Conservation (phyloP, 2,888 invertebrate genomes). For the Epiblema foenella region DNA sequence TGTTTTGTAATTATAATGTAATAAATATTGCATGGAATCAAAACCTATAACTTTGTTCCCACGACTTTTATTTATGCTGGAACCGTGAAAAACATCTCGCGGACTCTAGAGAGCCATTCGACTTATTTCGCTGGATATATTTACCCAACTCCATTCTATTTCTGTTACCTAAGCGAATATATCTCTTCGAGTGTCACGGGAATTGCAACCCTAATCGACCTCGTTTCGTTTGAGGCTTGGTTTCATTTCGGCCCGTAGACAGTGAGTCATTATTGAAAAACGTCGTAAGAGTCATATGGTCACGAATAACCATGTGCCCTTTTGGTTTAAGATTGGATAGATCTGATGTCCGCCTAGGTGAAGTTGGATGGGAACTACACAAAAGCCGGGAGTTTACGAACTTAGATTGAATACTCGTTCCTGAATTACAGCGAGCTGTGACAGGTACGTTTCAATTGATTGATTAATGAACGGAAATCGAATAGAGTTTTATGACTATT, state of each 20-base stretch:
- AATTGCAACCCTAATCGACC: constrained; percentile 44
- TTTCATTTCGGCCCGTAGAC: constrained; percentile 39
- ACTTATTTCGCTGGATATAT: constrained; percentile 40
- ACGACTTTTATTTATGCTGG: constrained; percentile 21
- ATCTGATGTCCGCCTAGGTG: constrained; percentile 30
- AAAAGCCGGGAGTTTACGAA: constrained; percentile 49
- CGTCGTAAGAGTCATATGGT: neutral
- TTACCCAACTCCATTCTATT: constrained; percentile 42
- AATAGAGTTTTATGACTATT: constrained; percentile 34
- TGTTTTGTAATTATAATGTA: neutral
- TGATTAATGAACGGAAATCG: constrained; percentile 36
- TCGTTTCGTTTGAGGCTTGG: constrained; percentile 43
- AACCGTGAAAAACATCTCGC: constrained; percentile 15
- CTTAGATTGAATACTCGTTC: constrained; percentile 50
- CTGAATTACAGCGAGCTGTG: constrained; percentile 42
- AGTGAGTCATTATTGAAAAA: neutral
- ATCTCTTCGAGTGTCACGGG: constrained; percentile 41
- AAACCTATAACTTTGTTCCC: neutral
- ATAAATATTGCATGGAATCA: neutral
- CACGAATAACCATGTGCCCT: neutral
- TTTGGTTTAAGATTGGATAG: constrained; percentile 36
- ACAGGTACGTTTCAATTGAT: constrained; percentile 42
- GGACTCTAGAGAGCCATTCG: constrained; percentile 42
- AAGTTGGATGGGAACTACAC: constrained; percentile 39
- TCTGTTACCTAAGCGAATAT: constrained; percentile 41